Conservation (phyloP, 2,113 vertebrate species). For the Scopus umbretta region DNA sequence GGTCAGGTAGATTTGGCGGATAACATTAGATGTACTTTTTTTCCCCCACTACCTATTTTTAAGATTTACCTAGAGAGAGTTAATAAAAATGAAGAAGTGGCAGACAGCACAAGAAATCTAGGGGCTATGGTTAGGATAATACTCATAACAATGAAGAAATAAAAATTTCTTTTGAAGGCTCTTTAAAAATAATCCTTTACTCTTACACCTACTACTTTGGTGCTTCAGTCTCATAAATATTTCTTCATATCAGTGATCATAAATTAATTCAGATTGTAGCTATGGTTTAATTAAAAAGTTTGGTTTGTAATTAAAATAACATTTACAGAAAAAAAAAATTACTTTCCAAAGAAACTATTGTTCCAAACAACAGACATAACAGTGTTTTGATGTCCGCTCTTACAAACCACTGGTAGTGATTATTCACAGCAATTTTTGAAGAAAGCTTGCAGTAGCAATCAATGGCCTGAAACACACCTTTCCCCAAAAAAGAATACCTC, state of each 20-base stretch:
- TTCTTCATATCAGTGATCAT: neutral
- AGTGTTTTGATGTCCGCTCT: neutral
- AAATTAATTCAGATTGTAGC: neutral
- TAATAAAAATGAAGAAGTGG: neutral
- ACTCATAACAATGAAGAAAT: neutral
- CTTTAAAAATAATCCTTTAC: neutral
- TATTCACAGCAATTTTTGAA: neutral
- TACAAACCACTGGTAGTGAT: neutral
- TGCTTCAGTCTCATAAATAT: neutral
- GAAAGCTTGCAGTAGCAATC: neutral
- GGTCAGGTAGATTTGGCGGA: neutral
- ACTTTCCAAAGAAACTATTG: neutral
- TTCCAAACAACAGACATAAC: neutral
- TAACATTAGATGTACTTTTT: neutral
- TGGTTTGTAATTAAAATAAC: neutral
- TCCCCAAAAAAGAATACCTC: neutral
- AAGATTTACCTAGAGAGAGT: neutral
- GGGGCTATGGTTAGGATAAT: neutral
- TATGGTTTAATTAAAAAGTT: neutral
- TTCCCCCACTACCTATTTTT: neutral
- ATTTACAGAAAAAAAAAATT: neutral
- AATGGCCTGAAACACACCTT: neutral
- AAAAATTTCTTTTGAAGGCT: neutral
- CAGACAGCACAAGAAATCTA: neutral
- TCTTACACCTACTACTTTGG: neutral